Conservation (phyloP, 2,113 vertebrate species). For the Gracilinanus agilis region DNA sequence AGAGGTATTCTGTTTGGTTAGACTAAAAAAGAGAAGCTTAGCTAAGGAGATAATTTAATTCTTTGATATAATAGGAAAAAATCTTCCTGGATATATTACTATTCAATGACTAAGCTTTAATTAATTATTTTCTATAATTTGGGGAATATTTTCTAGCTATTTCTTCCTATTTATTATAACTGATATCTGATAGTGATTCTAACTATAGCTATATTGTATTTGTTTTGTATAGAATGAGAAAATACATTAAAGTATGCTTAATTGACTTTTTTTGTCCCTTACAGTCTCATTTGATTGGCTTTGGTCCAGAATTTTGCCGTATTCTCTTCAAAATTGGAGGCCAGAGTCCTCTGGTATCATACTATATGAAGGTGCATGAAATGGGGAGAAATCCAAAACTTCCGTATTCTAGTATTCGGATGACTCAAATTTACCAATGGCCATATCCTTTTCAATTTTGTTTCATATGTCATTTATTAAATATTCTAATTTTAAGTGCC, state of each 20-base stretch:
- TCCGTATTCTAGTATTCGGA: slow-evolving; percentile 55
- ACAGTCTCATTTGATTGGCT: slow-evolving; percentile 70
- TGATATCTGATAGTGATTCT: slow-evolving; percentile 12
- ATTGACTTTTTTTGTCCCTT: slow-evolving; percentile 43
- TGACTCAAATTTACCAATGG: slow-evolving; percentile 72
- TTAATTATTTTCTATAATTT: slow-evolving; percentile 31
- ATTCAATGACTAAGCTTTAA: slow-evolving; percentile 8
- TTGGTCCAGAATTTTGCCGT: slow-evolving; percentile 72
- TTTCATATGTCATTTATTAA: slow-evolving; percentile 67
- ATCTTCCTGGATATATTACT: neutral
- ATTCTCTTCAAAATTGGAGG: slow-evolving; percentile 75
- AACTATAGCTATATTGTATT: slow-evolving; percentile 28
- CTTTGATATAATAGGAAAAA: neutral
- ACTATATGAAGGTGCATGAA: slow-evolving; percentile 72
- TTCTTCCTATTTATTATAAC: slow-evolving; percentile 42
- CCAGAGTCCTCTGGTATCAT: slow-evolving; percentile 78
- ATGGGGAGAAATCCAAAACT: slow-evolving; percentile 19
- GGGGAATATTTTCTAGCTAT: slow-evolving; percentile 19
- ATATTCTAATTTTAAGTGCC: slow-evolving; percentile 57
- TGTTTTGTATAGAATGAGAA: slow-evolving; percentile 49
- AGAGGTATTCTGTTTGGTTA: neutral
- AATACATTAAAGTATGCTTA: neutral
- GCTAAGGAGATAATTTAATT: neutral
- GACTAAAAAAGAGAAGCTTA: neutral
- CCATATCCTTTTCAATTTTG: slow-evolving; percentile 78